Evolutionary conservation across 2,113 vertebrate genomes (phyloP).

Genomic region (Redunca redunca): DNA sequence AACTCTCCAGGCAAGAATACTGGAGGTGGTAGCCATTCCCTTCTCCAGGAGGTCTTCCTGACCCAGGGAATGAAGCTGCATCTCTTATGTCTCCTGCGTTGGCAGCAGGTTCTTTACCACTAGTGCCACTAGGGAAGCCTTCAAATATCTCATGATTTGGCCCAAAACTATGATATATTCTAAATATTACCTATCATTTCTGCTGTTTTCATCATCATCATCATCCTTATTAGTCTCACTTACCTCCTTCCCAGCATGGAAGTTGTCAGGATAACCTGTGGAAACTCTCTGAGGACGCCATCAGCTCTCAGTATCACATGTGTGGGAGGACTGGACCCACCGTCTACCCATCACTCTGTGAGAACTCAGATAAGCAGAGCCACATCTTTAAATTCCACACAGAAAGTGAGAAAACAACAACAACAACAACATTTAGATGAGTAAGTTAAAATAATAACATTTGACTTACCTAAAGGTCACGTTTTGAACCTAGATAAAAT

Average conservation of each 20-base stretch:
- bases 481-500: background rate
- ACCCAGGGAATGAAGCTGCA: background rate
- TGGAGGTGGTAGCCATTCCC: background rate
- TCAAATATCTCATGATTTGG: background rate
- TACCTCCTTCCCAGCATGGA: background rate
- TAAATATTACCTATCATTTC: background rate
- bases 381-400: background rate
- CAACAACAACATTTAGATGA: background rate
- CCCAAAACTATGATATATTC: background rate
- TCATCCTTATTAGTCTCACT: background rate
- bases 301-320: background rate
- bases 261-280: background rate
- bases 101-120: background rate
- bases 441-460: background rate
- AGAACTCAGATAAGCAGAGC: background rate
- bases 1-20: background rate
- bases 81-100: background rate
- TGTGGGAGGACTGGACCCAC: fast-evolving
- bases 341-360: background rate
- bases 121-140: background rate
- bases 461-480: background rate
- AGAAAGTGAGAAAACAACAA: background rate
- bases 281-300: background rate
- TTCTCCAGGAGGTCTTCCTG: background rate
- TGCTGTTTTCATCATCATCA: background rate